Percentiles rank a stretch among this genome's conserved stretches.
These are phyloP conservation scores for Phymorhynchus buccinoides DNA, from an alignment of 1,140 invertebrate species.

Conservation along the genomic window DNA sequence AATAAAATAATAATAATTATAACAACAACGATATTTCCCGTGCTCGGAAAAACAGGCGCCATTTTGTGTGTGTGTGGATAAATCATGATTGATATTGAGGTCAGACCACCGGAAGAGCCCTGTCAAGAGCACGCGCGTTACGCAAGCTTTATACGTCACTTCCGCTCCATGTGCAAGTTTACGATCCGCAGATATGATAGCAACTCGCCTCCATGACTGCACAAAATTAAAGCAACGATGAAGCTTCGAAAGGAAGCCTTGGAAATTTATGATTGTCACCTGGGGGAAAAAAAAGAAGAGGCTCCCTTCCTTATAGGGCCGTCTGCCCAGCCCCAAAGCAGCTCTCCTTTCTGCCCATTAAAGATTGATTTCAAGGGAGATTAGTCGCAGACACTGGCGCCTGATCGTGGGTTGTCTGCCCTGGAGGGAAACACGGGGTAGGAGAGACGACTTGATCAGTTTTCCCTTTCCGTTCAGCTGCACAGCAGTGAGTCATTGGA, in stretches of 20 bases:
- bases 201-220: neutral
- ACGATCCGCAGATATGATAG: neutral
- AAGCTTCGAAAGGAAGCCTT: neutral
- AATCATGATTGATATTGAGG: neutral
- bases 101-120: neutral
- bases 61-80: neutral
- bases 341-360: slow-evolving; percentile 33
- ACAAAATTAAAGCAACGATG: neutral
- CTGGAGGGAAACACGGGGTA: neutral
- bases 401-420: slow-evolving; percentile 23
- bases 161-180: neutral
- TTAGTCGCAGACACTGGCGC: slow-evolving; percentile 28
- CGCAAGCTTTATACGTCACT: neutral
- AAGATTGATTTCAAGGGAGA: slow-evolving; percentile 43
- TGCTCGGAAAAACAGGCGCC: neutral
- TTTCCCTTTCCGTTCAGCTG: slow-evolving; percentile 14
- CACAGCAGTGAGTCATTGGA: slow-evolving; percentile 27
- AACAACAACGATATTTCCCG: no score
- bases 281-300: neutral
- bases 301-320: neutral
- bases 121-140: neutral
- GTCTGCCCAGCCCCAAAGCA: neutral
- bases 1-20: no score
- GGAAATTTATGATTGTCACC: slow-evolving; percentile 26
- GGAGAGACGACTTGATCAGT: slow-evolving; percentile 21